phyloP scores from a whole-genome alignment of 2,888 invertebrate species.

The Digitonthophagus gazella region DNA sequence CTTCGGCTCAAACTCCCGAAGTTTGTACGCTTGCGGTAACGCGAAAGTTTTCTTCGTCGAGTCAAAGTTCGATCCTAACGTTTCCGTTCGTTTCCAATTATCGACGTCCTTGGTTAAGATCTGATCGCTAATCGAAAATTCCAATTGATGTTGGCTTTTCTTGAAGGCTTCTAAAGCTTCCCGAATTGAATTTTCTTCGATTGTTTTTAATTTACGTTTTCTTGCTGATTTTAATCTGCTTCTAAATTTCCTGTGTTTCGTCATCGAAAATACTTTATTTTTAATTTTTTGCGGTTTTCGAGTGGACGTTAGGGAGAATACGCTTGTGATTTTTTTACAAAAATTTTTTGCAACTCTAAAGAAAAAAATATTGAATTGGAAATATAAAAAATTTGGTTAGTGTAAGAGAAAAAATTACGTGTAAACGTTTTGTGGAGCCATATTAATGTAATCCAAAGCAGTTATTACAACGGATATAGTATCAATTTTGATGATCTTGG shows the following conservation, averaged over 20 bases:
- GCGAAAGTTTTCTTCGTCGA: too few species aligned
- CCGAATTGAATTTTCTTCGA: conserved; percentile 3
- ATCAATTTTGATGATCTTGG: not conserved
- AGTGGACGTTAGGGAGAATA: not conserved
- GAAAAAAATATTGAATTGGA: not conserved
- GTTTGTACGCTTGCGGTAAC: too few species aligned
- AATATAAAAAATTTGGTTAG: too few species aligned
- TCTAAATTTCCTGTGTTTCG: not conserved
- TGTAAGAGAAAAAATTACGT: not conserved
- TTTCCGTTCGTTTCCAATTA: too few species aligned
- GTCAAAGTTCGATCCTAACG: too few species aligned
- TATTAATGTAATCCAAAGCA: conserved; percentile 6
- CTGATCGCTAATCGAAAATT: conserved; percentile 5
- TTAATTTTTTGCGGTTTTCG: not conserved
- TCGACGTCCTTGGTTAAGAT: too few species aligned
- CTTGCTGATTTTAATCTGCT: not conserved
- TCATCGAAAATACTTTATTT: conserved; percentile 5
- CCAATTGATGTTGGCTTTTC: conserved; percentile 9
- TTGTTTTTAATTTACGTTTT: not conserved
- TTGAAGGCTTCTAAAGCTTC: not conserved
- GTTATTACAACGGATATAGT: not conserved
- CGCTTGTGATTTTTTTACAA: not conserved
- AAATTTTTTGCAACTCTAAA: conserved; percentile 5
- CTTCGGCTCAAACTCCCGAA: too few species aligned
- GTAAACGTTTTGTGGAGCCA: conserved; percentile 5